Evolutionary conservation across 2,888 invertebrate genomes (phyloP), one percentile per base, ranked within the genome.

Genomic region (Tolmerus cingulatus): DNA sequence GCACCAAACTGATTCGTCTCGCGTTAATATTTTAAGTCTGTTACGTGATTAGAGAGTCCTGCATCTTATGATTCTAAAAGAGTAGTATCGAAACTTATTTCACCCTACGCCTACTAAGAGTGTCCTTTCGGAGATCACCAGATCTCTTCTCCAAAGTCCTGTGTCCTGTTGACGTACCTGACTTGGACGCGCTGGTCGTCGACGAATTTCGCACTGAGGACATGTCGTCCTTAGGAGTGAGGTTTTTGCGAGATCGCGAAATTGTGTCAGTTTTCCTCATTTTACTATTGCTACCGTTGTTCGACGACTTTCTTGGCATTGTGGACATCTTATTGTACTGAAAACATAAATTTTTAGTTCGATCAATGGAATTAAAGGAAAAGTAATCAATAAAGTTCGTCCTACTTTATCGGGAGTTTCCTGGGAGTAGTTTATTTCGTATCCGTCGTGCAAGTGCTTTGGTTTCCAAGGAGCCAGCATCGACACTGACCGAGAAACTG

Each of bases 401-500:
- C 14, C 93, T 90, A 93, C 92, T 87, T 92, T 87, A 43, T 90
- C 88, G 57, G 89, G 87, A 7, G 94, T 93, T 90, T 92, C 92
- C 89, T 96, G 96, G 16, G 96, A 96, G 92, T 96, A 96, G 91
- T 96, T 96, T 34, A 96, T 96, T 92, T 97, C 96, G 91, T 95
- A 95, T 86, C 95, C 95, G 90, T 96, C 96, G 90, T 94, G 94
- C 90, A 95, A 94, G 90, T 96, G 95, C 89, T 95, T 94, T 2
- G 97, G 97, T 88, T 95, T 95, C 97, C 97, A 97, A 4, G 97
- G 97, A 0, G 97, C 96, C 90, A 97, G 94, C 89, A 97, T 95
- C 4, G 97, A 97, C 90, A 97, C 96, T 88, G 96, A 97, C 81
- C 95, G 94, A 14, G 97, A 96, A 34, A 97, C 95, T 76, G 95